Base-by-base conservation (phyloP, 2,888 invertebrate genomes). In the Diploptera punctata region DNA sequence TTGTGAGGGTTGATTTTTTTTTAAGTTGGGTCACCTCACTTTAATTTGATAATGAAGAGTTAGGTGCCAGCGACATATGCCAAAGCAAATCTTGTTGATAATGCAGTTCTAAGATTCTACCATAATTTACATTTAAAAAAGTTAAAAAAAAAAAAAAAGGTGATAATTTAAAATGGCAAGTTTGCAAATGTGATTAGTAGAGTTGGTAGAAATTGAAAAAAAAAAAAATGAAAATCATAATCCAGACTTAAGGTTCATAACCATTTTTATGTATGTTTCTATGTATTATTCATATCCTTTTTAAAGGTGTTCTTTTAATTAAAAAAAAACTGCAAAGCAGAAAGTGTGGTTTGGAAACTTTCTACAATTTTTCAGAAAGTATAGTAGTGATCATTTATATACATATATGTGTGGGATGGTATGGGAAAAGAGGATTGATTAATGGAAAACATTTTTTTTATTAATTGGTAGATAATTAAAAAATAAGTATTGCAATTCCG, bases 311-410 rank as follows among this genome's bases (percentile, higher is more conserved):
- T 21, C 29, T 65, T 57, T 44, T 60, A 44, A 43, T 54, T 65
- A 43, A 57, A 67, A 57, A 9, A 38, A 54, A 24, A 60, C 71
- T 71, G 71, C 71, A 38, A 38, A 54, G 71, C 71, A 71, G 71
- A 68, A 44, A 29, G n/a, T 33, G 33, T 49, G 57, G 29, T 57
- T 57, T 57, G 57, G n/a, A 57, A 57, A n/a, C n/a, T n/a, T n/a
- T 57, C 26, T 57, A 24, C 2, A 16, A 13, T 57, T n/a, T n/a
- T n/a, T n/a, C n/a, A 31, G 29, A 52, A 29, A 57, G 16, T 26
- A 16, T 57, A 57, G 29, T 57, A 31, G 29, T n/a, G 29, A 26
- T 57, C 24, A 57, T 29, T 24, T 57, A 10, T 24, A 52, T 52
- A 13, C 13, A 52, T 24, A 3, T 29, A 31, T n/a, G 4, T 57